Evolutionary conservation across 2,797 vertebrate species (phyloP).

Genomic region (Coilia nasus): DNA sequence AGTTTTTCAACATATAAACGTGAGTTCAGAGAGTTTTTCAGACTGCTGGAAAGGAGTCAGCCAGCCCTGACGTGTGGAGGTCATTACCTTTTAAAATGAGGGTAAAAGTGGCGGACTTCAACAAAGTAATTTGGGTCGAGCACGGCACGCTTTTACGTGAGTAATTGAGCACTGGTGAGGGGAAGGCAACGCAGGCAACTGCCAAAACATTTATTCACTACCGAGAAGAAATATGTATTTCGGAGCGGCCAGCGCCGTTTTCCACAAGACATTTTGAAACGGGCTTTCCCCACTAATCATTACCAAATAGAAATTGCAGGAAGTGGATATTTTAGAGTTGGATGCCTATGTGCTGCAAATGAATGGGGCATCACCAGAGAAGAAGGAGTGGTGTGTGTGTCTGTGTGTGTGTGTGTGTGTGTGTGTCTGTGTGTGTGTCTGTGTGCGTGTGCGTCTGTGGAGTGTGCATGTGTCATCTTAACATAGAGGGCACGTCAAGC

Average conservation of each 20-base stretch:
- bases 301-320: constrained; percentile 37
- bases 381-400: neutral
- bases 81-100: constrained; percentile 23
- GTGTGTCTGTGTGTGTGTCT: constrained; percentile 3
- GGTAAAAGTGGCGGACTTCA: constrained; percentile 1
- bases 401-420: neutral
- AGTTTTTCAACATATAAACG: neutral
- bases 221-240: neutral
- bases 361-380: neutral
- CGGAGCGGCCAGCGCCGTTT: constrained; percentile 20
- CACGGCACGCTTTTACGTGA: neutral
- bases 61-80: neutral
- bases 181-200: constrained; percentile 25
- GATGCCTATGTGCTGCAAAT: neutral
- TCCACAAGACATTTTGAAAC: constrained; percentile 33
- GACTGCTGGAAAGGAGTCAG: constrained; percentile 17
- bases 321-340: constrained; percentile 33
- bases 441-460: constrained; percentile 3
- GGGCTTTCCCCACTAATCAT: constrained; percentile 36
- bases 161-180: constrained; percentile 22
- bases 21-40: constrained; percentile 23
- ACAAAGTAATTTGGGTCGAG: constrained; percentile 2
- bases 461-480: neutral
- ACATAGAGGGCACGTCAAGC: constrained; percentile 5
- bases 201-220: constrained; percentile 32